Base-by-base conservation (phyloP, 1,140 invertebrate genomes). In the Pogonomyrmex barbatus region DNA sequence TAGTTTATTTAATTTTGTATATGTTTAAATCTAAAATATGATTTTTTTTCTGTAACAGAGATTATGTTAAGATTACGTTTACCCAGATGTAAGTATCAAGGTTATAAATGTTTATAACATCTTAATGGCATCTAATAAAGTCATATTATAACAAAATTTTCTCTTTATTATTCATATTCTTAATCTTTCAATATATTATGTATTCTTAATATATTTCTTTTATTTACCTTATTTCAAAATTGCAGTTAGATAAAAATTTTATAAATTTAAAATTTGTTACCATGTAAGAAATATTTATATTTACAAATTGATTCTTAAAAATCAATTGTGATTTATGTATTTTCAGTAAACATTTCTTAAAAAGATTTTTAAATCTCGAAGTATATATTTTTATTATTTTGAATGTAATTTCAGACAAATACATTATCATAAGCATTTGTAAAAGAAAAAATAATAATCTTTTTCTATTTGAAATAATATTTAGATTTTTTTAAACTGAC, bases 1-100 rank as follows among this genome's bases (percentile, higher is more conserved):
- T 90, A 90, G 71, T 90, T 91, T 91, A 90, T 91, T 90, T 90
- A 88, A 85, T 90, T 90, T 91, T 90, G 2, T 91, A 88, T 87
- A 88, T 56, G 78, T 91, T 91, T 47, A 62, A 39, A 88, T 60
- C 47, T 76, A 47, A 76, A 86, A 68, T 30, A 70, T 58, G 5
- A 24, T 63, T 82, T 90, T 88, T 24, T 83, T 90, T 88, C 33
- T 83, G 77, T 88, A 88, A 89, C 54, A 85, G 89, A 85, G 71
- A 68, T 88, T 90, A 85, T 60, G 24, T 24, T 24, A 24, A 24
- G 24, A 50, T 88, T 88, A 56, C 36, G 86, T 89, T 90, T 73
- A 47, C 42, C 58, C 54, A 62, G 33, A 30, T 85, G 77, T 78
- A 87, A 89, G 79, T 87, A 81, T 78, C 67, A 33, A 81, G 47